Conservation (phyloP, 2,113 vertebrate genomes). For the Gymnogyps californianus region DNA sequence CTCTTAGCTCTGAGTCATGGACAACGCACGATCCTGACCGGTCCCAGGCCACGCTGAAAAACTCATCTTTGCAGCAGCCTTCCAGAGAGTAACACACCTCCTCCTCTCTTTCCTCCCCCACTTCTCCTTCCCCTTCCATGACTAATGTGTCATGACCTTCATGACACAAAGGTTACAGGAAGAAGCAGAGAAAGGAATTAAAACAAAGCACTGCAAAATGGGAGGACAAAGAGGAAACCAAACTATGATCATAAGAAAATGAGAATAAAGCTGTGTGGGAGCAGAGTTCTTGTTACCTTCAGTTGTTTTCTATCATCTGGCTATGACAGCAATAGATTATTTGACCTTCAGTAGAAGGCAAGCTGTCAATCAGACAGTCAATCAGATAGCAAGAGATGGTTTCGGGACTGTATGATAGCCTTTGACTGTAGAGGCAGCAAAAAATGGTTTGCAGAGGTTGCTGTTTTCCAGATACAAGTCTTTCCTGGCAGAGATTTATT, state of each 20-base stretch:
- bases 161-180: neutral
- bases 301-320: neutral
- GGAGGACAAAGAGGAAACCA: neutral
- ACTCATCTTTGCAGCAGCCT: neutral
- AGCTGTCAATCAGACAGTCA: neutral
- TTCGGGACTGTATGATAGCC: neutral
- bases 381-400: neutral
- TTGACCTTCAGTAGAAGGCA: neutral
- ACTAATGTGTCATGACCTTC: neutral
- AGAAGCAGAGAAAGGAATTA: neutral
- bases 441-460: neutral
- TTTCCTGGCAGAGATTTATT: neutral
- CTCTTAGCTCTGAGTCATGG: slow-evolving; percentile 1
- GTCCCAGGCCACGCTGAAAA: neutral
- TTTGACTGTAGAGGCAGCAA: neutral
- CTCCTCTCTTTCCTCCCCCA: neutral
- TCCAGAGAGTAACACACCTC: neutral
- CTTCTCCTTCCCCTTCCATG: neutral
- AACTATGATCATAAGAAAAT: neutral
- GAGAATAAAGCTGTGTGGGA: neutral
- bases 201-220: neutral
- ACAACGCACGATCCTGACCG: rapidly evolving
- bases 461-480: neutral
- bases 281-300: neutral
- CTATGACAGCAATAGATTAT: neutral